These are phyloP conservation scores for Hipposideros larvatus DNA, from an alignment of 2,797 vertebrate genomes.

Conservation along the genomic window DNA sequence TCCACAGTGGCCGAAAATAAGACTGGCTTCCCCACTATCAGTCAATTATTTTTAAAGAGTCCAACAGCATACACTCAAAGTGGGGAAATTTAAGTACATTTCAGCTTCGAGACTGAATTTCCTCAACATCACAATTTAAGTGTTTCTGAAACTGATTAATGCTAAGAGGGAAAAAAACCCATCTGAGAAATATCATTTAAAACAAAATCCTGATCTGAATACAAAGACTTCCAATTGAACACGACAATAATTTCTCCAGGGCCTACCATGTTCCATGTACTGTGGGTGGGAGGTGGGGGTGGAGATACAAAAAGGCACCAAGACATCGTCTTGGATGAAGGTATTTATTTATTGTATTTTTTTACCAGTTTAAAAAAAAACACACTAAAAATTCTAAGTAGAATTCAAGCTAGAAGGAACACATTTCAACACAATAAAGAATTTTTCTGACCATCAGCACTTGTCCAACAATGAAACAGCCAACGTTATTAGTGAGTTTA, in stretches of 20 bases:
- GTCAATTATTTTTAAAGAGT: background rate
- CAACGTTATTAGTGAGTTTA: background rate
- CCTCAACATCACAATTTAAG: background rate
- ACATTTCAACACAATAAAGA: background rate
- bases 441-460: background rate
- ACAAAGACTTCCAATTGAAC: constrained; percentile 31
- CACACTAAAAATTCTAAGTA: background rate
- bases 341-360: background rate
- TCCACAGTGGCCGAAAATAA: background rate
- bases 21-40: background rate
- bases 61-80: background rate
- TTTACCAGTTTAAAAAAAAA: background rate
- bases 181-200: constrained; percentile 33
- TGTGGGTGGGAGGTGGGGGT: background rate
- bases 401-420: constrained; percentile 32
- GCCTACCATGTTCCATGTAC: background rate
- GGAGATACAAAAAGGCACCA: background rate
- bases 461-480: background rate
- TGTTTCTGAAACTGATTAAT: constrained; percentile 48
- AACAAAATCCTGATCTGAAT: constrained; percentile 28
- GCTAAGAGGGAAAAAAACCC: background rate
- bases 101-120: constrained; percentile 21
- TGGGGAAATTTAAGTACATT: constrained; percentile 32
- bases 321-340: background rate
- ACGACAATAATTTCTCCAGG: background rate